Base-by-base conservation (phyloP, 1,140 invertebrate species). In the Anastatus disparis region DNA sequence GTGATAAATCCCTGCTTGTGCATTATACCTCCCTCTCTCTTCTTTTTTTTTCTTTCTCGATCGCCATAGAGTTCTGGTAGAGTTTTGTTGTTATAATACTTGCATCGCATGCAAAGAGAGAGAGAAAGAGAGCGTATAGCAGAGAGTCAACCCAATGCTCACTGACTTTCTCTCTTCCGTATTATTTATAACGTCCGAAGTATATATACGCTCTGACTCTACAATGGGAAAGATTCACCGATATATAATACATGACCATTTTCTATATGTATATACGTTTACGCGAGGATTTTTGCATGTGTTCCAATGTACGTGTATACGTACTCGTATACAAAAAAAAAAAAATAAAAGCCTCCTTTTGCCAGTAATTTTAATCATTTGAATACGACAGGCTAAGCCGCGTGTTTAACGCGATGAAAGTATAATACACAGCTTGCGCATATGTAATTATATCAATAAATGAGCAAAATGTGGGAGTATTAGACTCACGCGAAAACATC, bases 351-450 rank as follows among this genome's bases (percentile, higher is more conserved):
- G n/a, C n/a, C n/a, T n/a, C n/a, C n/a, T n/a, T n/a, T n/a, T 35
- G 10, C 67, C 62, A 58, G 74, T 75, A 75, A 78, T 78, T 78
- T 75, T 44, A 78, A 72, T 75, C 73, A 78, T 78, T 78, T 77
- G 74, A 78, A 78, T 78, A 77, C 72, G n/a, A n/a, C n/a, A n/a
- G n/a, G n/a, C n/a, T n/a, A n/a, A 71, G 64, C 71, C n/a, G 27
- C 55, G 15, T 13, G 22, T 67, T 52, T 20, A 12, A 62, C 56
- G 46, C 17, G 24, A 50, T 44, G 42, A n/a, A 10, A 4, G 13
- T n/a, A 13, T 69, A 73, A 69, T 58, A 56, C 61, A 61, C 50
- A 40, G 40, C 53, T 38, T 61, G 63, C 74, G 67, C 52, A 2
- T 2, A 20, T 42, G 52, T 74, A 75, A 79, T 79, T 77, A 76